These are phyloP conservation scores for Coenonympha arcania DNA, from an alignment of 2,888 invertebrate genomes.

Conservation along the genomic window DNA sequence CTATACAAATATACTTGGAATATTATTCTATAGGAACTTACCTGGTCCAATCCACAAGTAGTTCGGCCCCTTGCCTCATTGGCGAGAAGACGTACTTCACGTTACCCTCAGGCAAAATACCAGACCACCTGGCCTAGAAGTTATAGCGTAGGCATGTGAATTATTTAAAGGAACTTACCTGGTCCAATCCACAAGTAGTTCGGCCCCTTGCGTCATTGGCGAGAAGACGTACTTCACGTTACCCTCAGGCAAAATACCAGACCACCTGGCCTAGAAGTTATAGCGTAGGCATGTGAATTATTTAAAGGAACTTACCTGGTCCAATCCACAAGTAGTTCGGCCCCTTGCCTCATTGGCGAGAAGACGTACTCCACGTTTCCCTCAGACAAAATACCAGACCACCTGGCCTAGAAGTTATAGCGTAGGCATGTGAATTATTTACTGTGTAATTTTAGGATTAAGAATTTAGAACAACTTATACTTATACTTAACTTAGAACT, in stretches of 20 bases:
- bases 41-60: neutral
- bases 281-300: too few species aligned
- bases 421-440: too few species aligned
- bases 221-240: neutral
- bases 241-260: neutral
- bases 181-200: neutral
- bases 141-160: too few species aligned
- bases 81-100: neutral
- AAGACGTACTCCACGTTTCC: neutral
- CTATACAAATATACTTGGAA: slow-evolving; percentile 4
- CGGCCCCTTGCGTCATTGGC: neutral
- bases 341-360: neutral
- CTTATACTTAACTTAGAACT: too few species aligned
- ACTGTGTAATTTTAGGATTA: too few species aligned
- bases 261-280: neutral
- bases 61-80: neutral
- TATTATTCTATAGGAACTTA: neutral
- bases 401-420: neutral
- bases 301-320: neutral
- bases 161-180: neutral
- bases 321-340: neutral
- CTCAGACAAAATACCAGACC: neutral
- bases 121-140: neutral
- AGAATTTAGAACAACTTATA: too few species aligned
- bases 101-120: neutral